Percentiles rank a stretch among this genome's conserved stretches.
Evolutionary conservation across 2,888 invertebrate genomes (phyloP).

Genomic region (Empis stercorea): DNA sequence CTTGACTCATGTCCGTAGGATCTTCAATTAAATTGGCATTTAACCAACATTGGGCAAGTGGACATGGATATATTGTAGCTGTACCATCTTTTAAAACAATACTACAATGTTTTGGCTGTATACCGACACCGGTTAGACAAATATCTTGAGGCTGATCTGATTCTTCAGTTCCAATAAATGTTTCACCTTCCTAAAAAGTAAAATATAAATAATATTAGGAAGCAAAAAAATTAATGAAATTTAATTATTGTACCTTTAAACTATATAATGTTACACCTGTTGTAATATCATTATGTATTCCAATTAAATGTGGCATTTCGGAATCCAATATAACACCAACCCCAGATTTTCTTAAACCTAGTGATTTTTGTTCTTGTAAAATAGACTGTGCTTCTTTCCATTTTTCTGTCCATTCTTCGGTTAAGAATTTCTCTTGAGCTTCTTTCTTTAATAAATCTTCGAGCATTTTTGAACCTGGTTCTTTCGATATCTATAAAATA

Average conservation of each 20-base stretch:
- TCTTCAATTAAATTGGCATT: constrained; percentile 67
- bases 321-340: constrained; percentile 81
- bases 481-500: constrained; percentile 38
- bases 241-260: constrained; percentile 46
- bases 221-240: not conserved
- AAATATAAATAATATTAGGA: not conserved
- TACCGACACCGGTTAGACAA: constrained; percentile 59
- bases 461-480: constrained; percentile 52
- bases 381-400: constrained; percentile 86
- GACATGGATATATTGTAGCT: constrained; percentile 59
- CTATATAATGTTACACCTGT: constrained; percentile 87
- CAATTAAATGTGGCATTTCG: constrained; percentile 82
- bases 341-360: constrained; percentile 75
- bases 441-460: constrained; percentile 82
- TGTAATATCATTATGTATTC: constrained; percentile 82
- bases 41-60: constrained; percentile 68
- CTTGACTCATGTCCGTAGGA: constrained; percentile 67
- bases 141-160: constrained; percentile 56
- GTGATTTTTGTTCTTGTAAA: constrained; percentile 72
- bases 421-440: constrained; percentile 77
- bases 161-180: constrained; percentile 70
- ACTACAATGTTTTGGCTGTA: constrained; percentile 65
- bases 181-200: constrained; percentile 59
- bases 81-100: constrained; percentile 57
- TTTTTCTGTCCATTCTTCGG: constrained; percentile 87